Evolutionary conservation across 2,888 invertebrate species (phyloP).

Genomic region (Coelogynopora nodosa): DNA sequence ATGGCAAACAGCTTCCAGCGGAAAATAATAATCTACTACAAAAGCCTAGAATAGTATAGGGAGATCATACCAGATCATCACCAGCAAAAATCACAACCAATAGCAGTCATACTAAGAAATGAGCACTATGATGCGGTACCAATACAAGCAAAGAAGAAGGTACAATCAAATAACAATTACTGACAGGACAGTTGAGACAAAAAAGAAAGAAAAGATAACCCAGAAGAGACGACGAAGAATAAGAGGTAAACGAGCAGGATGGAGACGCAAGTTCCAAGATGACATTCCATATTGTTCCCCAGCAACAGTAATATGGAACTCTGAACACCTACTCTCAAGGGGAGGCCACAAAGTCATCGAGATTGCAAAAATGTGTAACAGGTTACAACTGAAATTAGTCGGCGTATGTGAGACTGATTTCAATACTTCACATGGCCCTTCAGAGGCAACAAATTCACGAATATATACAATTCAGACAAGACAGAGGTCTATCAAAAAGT

Average conservation of each 20-base stretch:
- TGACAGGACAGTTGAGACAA: too few relatives aligned
- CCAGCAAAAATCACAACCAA: background rate
- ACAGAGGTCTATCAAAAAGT: background rate
- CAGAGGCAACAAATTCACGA: background rate
- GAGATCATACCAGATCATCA: background rate
- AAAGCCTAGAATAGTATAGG: background rate
- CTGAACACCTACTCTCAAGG: background rate
- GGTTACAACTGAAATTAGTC: background rate
- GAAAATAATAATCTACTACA: background rate
- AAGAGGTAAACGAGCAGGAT: too few relatives aligned
- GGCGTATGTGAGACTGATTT: background rate
- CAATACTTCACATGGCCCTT: background rate
- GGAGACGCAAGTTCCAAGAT: too few relatives aligned
- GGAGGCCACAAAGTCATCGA: background rate
- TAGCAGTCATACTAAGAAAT: background rate
- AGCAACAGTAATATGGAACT: background rate
- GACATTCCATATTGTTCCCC: background rate
- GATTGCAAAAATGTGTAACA: background rate
- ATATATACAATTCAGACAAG: background rate
- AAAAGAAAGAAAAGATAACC: too few relatives aligned
- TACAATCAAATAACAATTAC: too few relatives aligned
- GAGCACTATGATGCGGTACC: background rate
- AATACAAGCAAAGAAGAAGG: too few relatives aligned
- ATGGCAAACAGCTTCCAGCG: too few relatives aligned
- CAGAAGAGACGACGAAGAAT: too few relatives aligned